phyloP scores from a whole-genome alignment of 2,113 vertebrate species.

The Camelus bactrianus region DNA sequence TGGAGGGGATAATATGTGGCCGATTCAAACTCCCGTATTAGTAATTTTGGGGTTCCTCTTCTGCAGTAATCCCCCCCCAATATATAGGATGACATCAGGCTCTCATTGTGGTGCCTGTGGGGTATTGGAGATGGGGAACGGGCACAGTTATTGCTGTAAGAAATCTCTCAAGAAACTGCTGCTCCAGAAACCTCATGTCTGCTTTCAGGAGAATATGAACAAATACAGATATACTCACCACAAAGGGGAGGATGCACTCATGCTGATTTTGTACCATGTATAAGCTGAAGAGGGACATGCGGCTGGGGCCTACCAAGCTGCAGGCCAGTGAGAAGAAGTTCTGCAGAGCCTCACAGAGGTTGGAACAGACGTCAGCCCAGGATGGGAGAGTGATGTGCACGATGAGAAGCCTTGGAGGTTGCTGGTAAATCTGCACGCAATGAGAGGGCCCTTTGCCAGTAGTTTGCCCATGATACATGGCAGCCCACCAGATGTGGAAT shows the following conservation, averaged over 20 bases:
- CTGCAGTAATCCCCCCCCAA: background rate
- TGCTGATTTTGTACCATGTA: conserved; percentile 92
- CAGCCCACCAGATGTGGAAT: background rate
- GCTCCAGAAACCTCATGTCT: conserved; percentile 7
- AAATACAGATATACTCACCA: conserved; percentile 87
- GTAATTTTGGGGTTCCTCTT: conserved; percentile 36
- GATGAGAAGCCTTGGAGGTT: conserved; percentile 90
- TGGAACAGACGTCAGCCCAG: conserved; percentile 89
- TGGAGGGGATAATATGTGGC: background rate
- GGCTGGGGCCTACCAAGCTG: conserved; percentile 90
- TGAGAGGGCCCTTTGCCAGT: conserved; percentile 41
- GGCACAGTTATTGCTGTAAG: background rate
- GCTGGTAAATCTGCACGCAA: conserved; percentile 85
- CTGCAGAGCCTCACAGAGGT: conserved; percentile 93
- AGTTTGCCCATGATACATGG: conserved; percentile 81
- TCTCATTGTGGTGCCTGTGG: background rate
- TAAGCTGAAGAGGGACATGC: conserved; percentile 93
- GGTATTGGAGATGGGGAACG: background rate
- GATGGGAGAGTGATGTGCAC: conserved; percentile 90
- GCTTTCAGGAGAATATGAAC: conserved; percentile 30
- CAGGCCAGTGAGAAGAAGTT: conserved; percentile 92
- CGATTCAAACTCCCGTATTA: conserved; percentile 18
- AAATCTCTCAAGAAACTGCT: conserved; percentile 1
- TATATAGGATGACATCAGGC: background rate
- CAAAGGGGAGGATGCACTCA: conserved; percentile 95